A percentile compares a stretch with the other conserved stretches of the same genome.
phyloP scores from a whole-genome alignment of 2,888 invertebrate genomes.

The Nineta flava region DNA sequence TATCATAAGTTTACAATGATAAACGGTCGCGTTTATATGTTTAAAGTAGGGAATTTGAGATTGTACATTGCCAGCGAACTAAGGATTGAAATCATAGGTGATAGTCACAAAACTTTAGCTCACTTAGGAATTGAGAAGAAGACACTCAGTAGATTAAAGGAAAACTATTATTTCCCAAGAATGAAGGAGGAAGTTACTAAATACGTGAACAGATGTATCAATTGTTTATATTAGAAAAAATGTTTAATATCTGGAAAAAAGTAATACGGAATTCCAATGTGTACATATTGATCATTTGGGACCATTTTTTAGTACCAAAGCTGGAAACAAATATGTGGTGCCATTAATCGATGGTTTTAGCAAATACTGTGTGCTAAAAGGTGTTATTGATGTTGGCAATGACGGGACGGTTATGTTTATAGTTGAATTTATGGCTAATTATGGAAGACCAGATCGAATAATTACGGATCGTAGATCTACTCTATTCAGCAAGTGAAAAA shows the following conservation, averaged over 20 bases:
- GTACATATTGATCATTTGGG: constrained; percentile 11
- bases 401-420: constrained; percentile 14
- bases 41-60: not conserved
- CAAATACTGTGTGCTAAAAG: not conserved
- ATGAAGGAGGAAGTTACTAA: constrained; percentile 8
- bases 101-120: constrained; percentile 4
- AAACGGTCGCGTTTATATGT: not conserved
- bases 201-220: constrained; percentile 9
- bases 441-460: not conserved
- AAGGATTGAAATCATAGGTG: not conserved
- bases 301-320: constrained; percentile 5
- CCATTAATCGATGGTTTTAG: not conserved
- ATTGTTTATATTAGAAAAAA: constrained; percentile 4
- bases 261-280: constrained; percentile 7
- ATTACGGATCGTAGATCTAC: constrained; percentile 16
- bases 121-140: constrained; percentile 10
- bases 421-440: constrained; percentile 13
- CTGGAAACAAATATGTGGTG: not conserved
- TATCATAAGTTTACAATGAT: not conserved
- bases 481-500: constrained; percentile 16
- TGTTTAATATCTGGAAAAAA: constrained; percentile 6
- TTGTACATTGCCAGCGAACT: not conserved
- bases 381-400: not conserved
- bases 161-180: constrained; percentile 10
- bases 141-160: constrained; percentile 5